Evolutionary conservation across 2,888 invertebrate species (phyloP).

Genomic region (Melanophora roralis): DNA sequence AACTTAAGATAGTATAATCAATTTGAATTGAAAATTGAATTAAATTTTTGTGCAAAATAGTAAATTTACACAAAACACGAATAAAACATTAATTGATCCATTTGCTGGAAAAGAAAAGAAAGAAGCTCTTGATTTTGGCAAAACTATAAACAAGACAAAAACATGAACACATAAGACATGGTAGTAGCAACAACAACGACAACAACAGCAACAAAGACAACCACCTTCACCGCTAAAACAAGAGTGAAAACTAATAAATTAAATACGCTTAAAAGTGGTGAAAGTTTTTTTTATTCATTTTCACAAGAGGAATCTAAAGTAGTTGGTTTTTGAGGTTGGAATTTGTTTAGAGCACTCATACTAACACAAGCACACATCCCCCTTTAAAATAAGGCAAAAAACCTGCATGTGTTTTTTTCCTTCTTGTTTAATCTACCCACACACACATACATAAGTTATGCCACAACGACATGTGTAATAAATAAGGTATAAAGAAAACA

Average conservation of each 20-base stretch:
- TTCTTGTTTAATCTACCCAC: neutral
- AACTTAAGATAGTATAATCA: slow-evolving; percentile 55
- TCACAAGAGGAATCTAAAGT: slow-evolving; percentile 24
- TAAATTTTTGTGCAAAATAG: slow-evolving; percentile 38
- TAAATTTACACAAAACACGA: neutral
- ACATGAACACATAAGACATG: slow-evolving; percentile 5
- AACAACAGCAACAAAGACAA: neutral
- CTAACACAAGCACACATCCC: neutral
- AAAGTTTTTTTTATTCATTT: slow-evolving; percentile 7
- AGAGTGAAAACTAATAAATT: slow-evolving; percentile 50
- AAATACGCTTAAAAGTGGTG: slow-evolving; percentile 28
- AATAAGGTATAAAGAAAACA: neutral
- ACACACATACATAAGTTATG: slow-evolving; percentile 28
- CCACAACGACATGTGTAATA: neutral
- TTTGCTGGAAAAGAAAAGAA: slow-evolving; percentile 35
- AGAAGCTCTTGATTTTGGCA: neutral
- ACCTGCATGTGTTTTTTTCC: neutral
- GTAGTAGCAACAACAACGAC: neutral
- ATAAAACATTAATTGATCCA: slow-evolving; percentile 57
- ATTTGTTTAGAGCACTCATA: slow-evolving; percentile 9
- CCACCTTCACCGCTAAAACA: neutral
- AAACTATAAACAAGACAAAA: neutral
- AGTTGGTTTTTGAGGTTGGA: slow-evolving; percentile 18
- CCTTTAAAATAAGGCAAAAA: too few relatives aligned
- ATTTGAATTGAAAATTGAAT: slow-evolving; percentile 62